A percentile compares a stretch with the other conserved stretches of the same genome.
phyloP scores from a whole-genome alignment of 2,113 vertebrate genomes.

The Lophura nycthemera region DNA sequence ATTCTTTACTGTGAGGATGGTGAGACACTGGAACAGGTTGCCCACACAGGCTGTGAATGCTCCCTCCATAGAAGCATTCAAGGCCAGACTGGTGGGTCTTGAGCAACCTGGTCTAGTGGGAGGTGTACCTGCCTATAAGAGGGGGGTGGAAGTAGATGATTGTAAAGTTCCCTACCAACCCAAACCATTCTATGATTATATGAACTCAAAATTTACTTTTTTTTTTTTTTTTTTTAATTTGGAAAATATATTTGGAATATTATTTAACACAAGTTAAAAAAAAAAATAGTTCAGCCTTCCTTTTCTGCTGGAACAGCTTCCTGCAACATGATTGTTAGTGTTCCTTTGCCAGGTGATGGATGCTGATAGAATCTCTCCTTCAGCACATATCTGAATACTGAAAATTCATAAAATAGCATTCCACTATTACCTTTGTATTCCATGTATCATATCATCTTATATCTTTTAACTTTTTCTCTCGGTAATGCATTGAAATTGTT shows the following conservation, averaged over 20 bases:
- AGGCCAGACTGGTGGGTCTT: too few species aligned
- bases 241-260: not conserved
- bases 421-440: not conserved
- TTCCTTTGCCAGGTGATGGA: not conserved
- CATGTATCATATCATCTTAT: not conserved
- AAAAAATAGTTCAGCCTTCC: not conserved
- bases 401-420: not conserved
- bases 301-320: not conserved
- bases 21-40: too few species aligned
- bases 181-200: too few species aligned
- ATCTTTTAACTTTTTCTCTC: not conserved
- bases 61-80: too few species aligned
- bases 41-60: too few species aligned
- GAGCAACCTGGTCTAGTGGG: too few species aligned
- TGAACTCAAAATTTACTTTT: not conserved
- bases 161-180: too few species aligned
- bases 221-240: not conserved
- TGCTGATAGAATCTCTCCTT: not conserved
- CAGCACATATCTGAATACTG: not conserved
- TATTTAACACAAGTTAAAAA: not conserved
- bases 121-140: too few species aligned
- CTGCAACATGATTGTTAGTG: not conserved
- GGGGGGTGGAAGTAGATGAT: too few species aligned
- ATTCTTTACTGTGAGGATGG: too few species aligned
- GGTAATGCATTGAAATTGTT: conserved; percentile 27